These are phyloP conservation scores for Bombyx mori DNA, from an alignment of 1,140 invertebrate genomes.

Conservation along the genomic window ASM3026992v2 NC_085119.1:9646001-9646500, in stretches of 20 bases:
- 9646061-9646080: conserved; percentile 90
- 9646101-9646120: conserved; percentile 95
- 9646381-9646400: conserved; percentile 1
- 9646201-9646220: no score
- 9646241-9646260: no score
- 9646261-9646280: no score
- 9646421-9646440: conserved; percentile 29
- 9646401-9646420: conserved; percentile 2
- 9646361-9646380: conserved; percentile 2
- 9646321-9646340: no score
- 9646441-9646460: conserved; percentile 58
- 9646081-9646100: conserved; percentile 90
- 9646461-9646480: conserved; percentile 45
- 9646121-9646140: conserved; percentile 49
- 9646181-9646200: no score
- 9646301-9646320: no score
- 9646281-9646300: no score
- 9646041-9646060: conserved; percentile 96
- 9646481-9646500: conserved; percentile 51
- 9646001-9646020: conserved; percentile 93
- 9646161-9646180: no score
- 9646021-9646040: conserved; percentile 92
- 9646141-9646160: no score
- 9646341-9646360: neutral
- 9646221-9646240: no score